Evolutionary conservation across 2,797 vertebrate genomes (phyloP).

Genomic region (Arctocebus calabarensis): DNA sequence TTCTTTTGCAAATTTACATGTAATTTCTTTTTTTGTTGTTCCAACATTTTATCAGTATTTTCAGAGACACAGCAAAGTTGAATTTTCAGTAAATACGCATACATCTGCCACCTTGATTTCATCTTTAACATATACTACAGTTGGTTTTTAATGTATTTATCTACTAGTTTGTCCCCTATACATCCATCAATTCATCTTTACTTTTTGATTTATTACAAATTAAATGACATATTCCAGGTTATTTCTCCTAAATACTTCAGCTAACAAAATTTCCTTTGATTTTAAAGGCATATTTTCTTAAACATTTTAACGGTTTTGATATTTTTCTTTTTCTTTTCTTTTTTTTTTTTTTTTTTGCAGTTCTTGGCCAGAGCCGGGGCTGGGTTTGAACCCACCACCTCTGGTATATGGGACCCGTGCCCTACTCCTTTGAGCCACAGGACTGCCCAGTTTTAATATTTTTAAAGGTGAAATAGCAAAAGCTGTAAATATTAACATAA

Average conservation of each 20-base stretch:
- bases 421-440: too few relatives aligned
- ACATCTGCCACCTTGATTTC: neutral
- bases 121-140: neutral
- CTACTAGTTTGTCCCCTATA: neutral
- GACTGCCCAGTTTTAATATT: too few relatives aligned
- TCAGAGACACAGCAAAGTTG: neutral
- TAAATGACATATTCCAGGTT: neutral
- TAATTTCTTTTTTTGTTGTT: neutral
- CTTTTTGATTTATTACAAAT: neutral
- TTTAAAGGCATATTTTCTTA: neutral
- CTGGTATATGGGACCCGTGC: too few relatives aligned
- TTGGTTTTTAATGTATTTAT: neutral
- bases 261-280: neutral
- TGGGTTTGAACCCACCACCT: too few relatives aligned
- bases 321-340: too few relatives aligned
- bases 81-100: neutral
- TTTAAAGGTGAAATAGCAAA: slow-evolving; percentile 1
- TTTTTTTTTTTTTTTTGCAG: too few relatives aligned
- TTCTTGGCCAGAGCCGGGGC: too few relatives aligned
- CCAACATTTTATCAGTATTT: neutral
- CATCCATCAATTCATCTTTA: neutral
- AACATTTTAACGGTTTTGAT: neutral
- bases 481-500: neutral
- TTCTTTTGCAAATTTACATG: neutral
- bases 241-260: neutral